Evolutionary conservation across 2,797 vertebrate species (phyloP).

Genomic region (Salmo trutta): DNA sequence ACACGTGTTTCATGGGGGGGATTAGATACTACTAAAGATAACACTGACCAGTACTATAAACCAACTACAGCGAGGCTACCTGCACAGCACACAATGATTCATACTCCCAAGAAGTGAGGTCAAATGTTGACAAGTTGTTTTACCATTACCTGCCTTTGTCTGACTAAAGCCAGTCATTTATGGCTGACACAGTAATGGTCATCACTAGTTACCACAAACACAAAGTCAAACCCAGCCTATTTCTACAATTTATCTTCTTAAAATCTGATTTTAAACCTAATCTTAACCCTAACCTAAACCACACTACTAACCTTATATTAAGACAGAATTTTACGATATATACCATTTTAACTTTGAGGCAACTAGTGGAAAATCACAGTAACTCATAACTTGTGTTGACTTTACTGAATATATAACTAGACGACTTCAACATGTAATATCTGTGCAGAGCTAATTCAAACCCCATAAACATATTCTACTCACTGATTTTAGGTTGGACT

Average conservation of each 20-base stretch:
- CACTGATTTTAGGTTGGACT: conserved; percentile 90
- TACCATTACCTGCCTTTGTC: neutral
- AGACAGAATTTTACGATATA: no score
- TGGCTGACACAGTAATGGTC: neutral
- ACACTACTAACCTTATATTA: no score
- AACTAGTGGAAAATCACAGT: neutral
- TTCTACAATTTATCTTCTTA: no score
- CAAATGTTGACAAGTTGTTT: neutral
- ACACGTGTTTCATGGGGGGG: neutral
- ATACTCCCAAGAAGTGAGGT: neutral
- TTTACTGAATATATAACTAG: neutral
- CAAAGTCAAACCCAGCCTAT: no score
- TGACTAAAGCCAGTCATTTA: neutral
- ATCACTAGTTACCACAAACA: no score
- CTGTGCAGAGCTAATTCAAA: neutral
- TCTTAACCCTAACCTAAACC: no score
- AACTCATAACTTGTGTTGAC: neutral
- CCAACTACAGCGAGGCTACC: neutral
- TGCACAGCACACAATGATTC: neutral
- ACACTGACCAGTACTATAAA: neutral
- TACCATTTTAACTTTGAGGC: no score
- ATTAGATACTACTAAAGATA: neutral
- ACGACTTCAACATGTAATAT: neutral
- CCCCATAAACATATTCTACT: conserved; percentile 55
- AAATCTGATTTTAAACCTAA: no score